Base-by-base conservation (phyloP, 2,113 vertebrate genomes). In the Coptodon rendalli region DNA sequence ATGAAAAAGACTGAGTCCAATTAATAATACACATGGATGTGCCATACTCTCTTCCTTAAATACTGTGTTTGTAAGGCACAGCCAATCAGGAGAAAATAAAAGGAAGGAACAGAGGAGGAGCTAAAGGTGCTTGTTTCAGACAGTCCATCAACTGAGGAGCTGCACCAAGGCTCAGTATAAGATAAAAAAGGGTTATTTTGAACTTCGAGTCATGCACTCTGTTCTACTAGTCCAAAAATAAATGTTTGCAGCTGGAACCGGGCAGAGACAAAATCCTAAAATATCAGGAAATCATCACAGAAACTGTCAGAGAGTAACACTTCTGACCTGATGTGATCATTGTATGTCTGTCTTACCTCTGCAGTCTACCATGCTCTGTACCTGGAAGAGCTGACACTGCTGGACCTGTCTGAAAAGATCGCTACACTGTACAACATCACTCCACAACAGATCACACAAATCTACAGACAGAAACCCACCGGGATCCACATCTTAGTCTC, bases 301-400 rank as follows among this genome's bases (percentile, higher is more conserved):
- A 76, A 48, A 19, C 68, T 48, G 40, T 4, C 1, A 1, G 24
- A 50, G 71, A 50, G 24, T 27, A 19, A 50, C 71, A 50, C 71
- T 76, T 19, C 43, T 76, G 68, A 73, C 24, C 71, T 78, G 11
- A 80, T 13, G 12, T 54, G 10, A 14, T 36, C 31, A 38, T 6
- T 54, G 1, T 9, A 40, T 17, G 11, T 57, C 53, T 31, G 11
- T 76, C 24, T 85, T 7, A 6, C 36, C 16, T 9, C 88, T 94
- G 40, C 93, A 99, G 98, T 99, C 73, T 99, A 98, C 94, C 98
- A 98, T 9, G 98, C 98, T 76, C 96, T 99, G 92, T 98, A 98
- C 92, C 91, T 99, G 93, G 98, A 99, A 87, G 97, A 99, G 27
- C 86, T 98, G 91, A 99, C 98, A 1, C 95, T 97, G 6, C 11